A percentile compares a stretch with the other conserved stretches of the same genome.
Conservation (phyloP, 2,888 invertebrate species). For the Meghimatium bilineatum region DNA sequence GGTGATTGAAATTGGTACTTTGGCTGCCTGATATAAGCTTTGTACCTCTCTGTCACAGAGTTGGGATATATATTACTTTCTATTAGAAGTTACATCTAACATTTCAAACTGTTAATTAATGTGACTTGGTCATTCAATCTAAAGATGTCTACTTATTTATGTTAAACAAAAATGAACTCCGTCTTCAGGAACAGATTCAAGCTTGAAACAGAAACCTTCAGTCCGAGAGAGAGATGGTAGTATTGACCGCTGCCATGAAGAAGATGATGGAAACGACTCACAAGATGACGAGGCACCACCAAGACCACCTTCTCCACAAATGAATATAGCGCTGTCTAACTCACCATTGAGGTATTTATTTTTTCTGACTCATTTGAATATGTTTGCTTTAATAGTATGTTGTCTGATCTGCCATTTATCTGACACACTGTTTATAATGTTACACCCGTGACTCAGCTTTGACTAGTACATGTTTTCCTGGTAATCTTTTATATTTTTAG, state of each 20-base stretch:
- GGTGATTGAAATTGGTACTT: no score
- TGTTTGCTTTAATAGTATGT: not conserved
- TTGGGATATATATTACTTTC: no score
- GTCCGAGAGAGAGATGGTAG: conserved; percentile 13
- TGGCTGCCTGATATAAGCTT: no score
- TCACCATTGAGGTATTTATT: conserved; percentile 47
- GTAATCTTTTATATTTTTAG: no score
- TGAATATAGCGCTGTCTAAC: conserved; percentile 44
- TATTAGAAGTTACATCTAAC: not conserved
- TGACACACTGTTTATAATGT: no score
- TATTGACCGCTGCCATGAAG: conserved; percentile 6
- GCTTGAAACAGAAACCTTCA: conserved; percentile 4
- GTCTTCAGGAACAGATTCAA: conserved; percentile 20
- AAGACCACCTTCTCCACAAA: conserved; percentile 55
- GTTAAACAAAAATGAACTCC: not conserved
- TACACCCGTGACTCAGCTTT: no score
- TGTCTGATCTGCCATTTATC: no score
- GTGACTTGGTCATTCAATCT: not conserved
- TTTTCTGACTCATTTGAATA: not conserved
- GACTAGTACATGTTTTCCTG: no score
- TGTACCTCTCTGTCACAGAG: no score
- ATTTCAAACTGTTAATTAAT: not conserved
- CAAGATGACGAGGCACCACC: conserved; percentile 54
- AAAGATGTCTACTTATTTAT: not conserved
- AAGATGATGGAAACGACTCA: conserved; percentile 25